A percentile compares a stretch with the other conserved stretches of the same genome.
These are phyloP conservation scores for Burhinus oedicnemus DNA, from an alignment of 2,113 vertebrate species.

Conservation along the genomic window DNA sequence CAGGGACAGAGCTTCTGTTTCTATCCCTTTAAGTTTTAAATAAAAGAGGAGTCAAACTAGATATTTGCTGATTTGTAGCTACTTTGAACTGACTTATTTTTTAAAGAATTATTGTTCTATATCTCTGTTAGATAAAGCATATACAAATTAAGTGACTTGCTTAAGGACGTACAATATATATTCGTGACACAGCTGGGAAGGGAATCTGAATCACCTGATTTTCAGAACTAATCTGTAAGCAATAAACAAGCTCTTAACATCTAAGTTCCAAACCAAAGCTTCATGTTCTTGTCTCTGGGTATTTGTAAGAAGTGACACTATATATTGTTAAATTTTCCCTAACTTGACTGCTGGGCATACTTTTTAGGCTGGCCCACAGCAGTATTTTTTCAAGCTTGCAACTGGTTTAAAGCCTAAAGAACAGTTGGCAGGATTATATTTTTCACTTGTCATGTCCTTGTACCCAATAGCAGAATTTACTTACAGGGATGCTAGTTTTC, in stretches of 20 bases:
- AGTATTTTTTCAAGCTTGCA: background rate
- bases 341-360: background rate
- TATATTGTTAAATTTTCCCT: background rate
- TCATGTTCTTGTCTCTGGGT: background rate
- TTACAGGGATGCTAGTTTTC: background rate
- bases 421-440: background rate
- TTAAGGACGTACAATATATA: background rate
- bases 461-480: background rate
- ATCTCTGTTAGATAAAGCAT: background rate
- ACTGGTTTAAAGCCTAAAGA: background rate
- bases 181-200: background rate
- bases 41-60: background rate
- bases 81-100: background rate
- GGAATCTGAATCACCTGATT: background rate
- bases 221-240: background rate
- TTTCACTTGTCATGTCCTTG: background rate
- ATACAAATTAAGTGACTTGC: background rate
- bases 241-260: background rate
- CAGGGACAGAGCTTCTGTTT: background rate
- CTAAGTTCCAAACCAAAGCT: background rate
- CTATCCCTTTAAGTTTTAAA: background rate
- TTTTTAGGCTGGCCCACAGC: background rate
- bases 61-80: background rate
- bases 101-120: background rate
- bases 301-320: background rate